Conservation (phyloP, 2,113 vertebrate genomes). For the Tursiops truncatus region DNA sequence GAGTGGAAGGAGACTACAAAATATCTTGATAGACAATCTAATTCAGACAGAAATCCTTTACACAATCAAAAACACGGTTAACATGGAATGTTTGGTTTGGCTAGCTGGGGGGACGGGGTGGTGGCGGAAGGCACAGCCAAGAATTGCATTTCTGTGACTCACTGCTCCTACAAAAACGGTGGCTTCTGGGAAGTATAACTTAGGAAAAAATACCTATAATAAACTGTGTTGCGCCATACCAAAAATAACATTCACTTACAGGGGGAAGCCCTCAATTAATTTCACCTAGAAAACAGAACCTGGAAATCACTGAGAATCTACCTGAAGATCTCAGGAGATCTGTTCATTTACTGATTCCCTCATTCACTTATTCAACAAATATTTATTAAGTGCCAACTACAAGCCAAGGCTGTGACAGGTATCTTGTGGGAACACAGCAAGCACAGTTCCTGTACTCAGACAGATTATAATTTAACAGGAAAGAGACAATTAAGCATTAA, state of each 20-base stretch:
- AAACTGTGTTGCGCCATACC: slow-evolving; percentile 3
- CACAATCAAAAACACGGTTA: slow-evolving; percentile 61
- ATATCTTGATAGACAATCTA: slow-evolving; percentile 55
- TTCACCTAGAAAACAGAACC: slow-evolving; percentile 39
- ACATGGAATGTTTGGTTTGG: slow-evolving; percentile 70
- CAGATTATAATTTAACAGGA: neutral
- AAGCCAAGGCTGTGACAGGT: neutral
- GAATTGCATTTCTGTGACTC: slow-evolving; percentile 71
- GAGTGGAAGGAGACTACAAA: slow-evolving; percentile 8
- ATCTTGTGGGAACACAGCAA: neutral
- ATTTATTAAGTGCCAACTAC: neutral
- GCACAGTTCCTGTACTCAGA: neutral
- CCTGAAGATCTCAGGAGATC: neutral
- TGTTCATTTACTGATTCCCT: neutral
- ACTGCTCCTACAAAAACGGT: slow-evolving; percentile 52
- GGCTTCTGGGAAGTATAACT: slow-evolving; percentile 69
- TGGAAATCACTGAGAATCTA: neutral
- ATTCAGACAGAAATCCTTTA: slow-evolving; percentile 43
- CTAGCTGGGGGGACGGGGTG: neutral
- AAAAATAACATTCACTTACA: slow-evolving; percentile 40
- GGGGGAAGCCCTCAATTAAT: slow-evolving; percentile 19
- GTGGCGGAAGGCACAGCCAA: slow-evolving; percentile 45
- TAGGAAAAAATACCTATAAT: slow-evolving; percentile 62
- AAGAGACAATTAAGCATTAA: neutral
- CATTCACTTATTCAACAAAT: neutral